These are phyloP conservation scores for Ophthalmolycus amberensis DNA, from an alignment of 2,113 vertebrate genomes.

Conservation along the genomic window DNA sequence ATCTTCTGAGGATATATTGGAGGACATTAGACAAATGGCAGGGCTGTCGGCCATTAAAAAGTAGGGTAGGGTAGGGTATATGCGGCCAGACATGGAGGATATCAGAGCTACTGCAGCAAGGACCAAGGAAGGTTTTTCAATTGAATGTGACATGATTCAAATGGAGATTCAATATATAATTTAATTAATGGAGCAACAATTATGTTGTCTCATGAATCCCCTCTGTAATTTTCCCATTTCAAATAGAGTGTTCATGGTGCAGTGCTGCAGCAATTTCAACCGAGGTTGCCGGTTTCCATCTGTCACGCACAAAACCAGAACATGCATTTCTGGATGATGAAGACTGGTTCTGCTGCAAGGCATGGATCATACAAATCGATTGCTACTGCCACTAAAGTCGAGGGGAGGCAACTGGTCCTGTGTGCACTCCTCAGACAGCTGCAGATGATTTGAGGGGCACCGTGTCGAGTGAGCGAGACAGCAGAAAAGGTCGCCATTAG, in stretches of 20 bases:
- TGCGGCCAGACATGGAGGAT: not conserved
- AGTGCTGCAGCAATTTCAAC: conserved; percentile 53
- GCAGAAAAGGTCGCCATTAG: conserved; percentile 14
- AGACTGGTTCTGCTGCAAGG: conserved; percentile 59
- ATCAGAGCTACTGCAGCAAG: not conserved
- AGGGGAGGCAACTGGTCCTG: conserved; percentile 39
- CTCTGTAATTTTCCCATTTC: conserved; percentile 33
- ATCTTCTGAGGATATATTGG: not conserved
- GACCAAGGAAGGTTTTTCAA: not conserved
- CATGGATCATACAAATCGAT: conserved; percentile 73
- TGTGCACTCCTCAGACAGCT: conserved; percentile 33
- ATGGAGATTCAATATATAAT: conserved; percentile 23
- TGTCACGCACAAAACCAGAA: conserved; percentile 56
- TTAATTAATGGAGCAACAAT: conserved; percentile 41
- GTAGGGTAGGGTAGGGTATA: not conserved
- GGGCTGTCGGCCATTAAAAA: not conserved
- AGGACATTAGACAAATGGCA: conserved; percentile 15
- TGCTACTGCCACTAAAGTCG: conserved; percentile 52
- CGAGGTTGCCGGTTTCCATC: conserved; percentile 56
- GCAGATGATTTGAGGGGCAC: conserved; percentile 48
- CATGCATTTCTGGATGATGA: conserved; percentile 66
- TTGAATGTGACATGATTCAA: not conserved
- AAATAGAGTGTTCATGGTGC: conserved; percentile 37
- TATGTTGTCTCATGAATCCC: conserved; percentile 31
- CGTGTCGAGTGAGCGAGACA: conserved; percentile 27